These are phyloP conservation scores for Cyclophora punctaria DNA, from an alignment of 2,888 invertebrate genomes.

Conservation along the genomic window DNA sequence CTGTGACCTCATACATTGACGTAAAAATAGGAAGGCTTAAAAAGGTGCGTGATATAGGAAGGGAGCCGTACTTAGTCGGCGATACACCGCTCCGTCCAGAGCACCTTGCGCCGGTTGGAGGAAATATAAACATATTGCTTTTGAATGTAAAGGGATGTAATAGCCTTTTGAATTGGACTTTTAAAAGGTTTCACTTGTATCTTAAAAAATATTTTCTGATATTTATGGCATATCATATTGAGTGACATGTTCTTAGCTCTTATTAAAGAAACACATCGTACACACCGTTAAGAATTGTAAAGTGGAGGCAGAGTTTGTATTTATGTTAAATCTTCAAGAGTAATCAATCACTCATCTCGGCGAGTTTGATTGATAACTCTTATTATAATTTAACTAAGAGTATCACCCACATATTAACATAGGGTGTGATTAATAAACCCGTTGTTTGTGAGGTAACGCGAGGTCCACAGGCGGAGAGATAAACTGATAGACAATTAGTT, in stretches of 20 bases:
- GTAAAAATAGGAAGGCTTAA: constrained; percentile 33
- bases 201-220: no score
- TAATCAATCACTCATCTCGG: constrained; percentile 1
- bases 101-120: no score
- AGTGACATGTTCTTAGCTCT: no score
- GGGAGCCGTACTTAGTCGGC: constrained; percentile 10
- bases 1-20: constrained; percentile 36
- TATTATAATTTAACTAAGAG: not conserved
- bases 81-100: no score
- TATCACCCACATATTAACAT: not conserved
- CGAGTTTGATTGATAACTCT: constrained; percentile 1
- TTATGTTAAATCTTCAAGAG: constrained; percentile 3
- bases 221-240: no score
- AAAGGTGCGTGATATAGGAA: constrained; percentile 31
- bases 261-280: no score
- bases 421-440: constrained; percentile 5
- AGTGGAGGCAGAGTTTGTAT: not conserved
- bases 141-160: no score
- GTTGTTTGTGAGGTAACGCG: not conserved
- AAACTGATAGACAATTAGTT: constrained; percentile 13
- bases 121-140: no score
- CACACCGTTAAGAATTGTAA: no score
- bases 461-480: constrained; percentile 2
- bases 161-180: no score
- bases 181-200: no score